These are phyloP conservation scores for Seriola dumerili DNA, from an alignment of 2,113 vertebrate species.

Conservation along the genomic window DNA sequence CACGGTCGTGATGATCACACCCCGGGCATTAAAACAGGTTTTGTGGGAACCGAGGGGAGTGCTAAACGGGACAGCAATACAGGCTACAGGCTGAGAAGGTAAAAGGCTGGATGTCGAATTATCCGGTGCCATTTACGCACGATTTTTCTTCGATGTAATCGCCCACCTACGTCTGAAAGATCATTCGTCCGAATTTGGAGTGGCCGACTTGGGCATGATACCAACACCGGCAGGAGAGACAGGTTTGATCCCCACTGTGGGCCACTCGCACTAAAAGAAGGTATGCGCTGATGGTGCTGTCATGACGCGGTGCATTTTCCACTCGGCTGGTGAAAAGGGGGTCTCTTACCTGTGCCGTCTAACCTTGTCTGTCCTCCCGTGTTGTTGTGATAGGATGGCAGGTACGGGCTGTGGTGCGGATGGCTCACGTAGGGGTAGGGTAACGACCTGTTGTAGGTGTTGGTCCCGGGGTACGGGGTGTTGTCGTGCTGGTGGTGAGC, in stretches of 20 bases:
- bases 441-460: slow-evolving; percentile 95
- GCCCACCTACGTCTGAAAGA: slow-evolving; percentile 32
- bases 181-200: slow-evolving; percentile 46
- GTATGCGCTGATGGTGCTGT: slow-evolving; percentile 14
- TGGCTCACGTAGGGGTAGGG: slow-evolving; percentile 98
- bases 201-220: slow-evolving; percentile 39
- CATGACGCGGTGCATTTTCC: slow-evolving; percentile 37
- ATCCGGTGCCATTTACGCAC: slow-evolving; percentile 68
- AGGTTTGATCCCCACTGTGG: slow-evolving; percentile 43
- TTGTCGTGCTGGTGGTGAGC: slow-evolving; percentile 93
- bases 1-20: slow-evolving; percentile 75
- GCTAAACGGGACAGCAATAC: slow-evolving; percentile 42
- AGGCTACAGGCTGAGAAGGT: slow-evolving; percentile 9
- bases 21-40: slow-evolving; percentile 69
- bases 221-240: slow-evolving; percentile 33
- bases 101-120: slow-evolving; percentile 45
- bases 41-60: slow-evolving; percentile 53
- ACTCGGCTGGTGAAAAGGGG: slow-evolving; percentile 49
- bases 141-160: slow-evolving; percentile 31
- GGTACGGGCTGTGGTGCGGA: slow-evolving; percentile 97
- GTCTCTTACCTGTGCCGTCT: slow-evolving; percentile 96
- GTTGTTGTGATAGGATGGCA: slow-evolving; percentile 96
- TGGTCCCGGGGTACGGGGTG: slow-evolving; percentile 91
- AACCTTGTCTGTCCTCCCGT: slow-evolving; percentile 93
- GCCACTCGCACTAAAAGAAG: slow-evolving; percentile 16